A percentile compares a stretch with the other conserved stretches of the same genome.
These are phyloP conservation scores for Malthinus seriepunctatus DNA, from an alignment of 2,888 invertebrate species.

Conservation along the genomic window DNA sequence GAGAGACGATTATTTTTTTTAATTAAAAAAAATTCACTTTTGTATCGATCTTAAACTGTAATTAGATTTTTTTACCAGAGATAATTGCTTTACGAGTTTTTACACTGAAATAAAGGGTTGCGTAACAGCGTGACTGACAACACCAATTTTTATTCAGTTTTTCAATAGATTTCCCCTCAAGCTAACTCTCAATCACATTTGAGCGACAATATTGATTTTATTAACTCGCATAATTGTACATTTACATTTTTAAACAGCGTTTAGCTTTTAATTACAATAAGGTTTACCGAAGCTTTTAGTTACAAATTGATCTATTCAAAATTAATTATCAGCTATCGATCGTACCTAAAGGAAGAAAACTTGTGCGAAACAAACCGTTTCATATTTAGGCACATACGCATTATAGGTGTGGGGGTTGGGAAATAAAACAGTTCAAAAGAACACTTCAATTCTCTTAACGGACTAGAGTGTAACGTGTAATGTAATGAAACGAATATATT, in stretches of 20 bases:
- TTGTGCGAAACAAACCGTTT: too few relatives aligned
- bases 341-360: too few relatives aligned
- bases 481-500: constrained; percentile 32
- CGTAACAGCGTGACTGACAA: constrained; percentile 1
- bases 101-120: constrained; percentile 4
- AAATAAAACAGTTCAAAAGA: background rate
- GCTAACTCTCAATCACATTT: background rate
- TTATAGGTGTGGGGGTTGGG: too few relatives aligned
- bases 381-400: too few relatives aligned
- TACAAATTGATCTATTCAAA: too few relatives aligned
- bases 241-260: too few relatives aligned
- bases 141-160: constrained; percentile 8
- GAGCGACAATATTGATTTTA: too few relatives aligned
- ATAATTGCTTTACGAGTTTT: background rate
- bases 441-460: constrained; percentile 23
- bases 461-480: constrained; percentile 30
- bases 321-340: too few relatives aligned
- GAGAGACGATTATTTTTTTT: too few relatives aligned
- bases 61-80: background rate
- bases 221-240: too few relatives aligned
- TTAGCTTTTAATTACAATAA: too few relatives aligned
- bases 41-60: constrained; percentile 9
- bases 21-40: constrained; percentile 1
- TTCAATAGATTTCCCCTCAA: background rate
- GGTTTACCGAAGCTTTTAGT: too few relatives aligned